Evolutionary conservation across 1,140 invertebrate species (phyloP).

Genomic region (Drosophila novamexicana): DNA sequence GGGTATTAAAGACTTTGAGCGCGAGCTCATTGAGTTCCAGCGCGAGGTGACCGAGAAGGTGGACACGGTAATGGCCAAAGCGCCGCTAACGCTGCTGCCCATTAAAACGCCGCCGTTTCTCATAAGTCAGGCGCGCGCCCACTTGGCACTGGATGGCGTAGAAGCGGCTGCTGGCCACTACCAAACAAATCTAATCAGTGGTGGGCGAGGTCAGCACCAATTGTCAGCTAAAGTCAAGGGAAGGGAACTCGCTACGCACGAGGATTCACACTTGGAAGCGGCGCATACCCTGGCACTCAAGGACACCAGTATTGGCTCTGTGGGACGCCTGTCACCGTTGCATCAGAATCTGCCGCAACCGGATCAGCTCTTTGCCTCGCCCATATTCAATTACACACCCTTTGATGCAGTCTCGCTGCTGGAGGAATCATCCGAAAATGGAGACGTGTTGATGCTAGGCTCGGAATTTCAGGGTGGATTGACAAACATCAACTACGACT

Average conservation of each 20-base stretch:
- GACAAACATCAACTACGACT: conserved; percentile 90
- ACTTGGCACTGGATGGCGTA: conserved; percentile 40
- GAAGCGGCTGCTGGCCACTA: conserved; percentile 61
- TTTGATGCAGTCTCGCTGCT: conserved; percentile 86
- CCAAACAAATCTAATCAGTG: conserved; percentile 64
- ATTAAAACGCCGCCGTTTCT: conserved; percentile 87
- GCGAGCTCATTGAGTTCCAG: conserved; percentile 89
- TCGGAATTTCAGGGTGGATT: conserved; percentile 85
- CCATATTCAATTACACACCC: conserved; percentile 84
- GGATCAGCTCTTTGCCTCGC: conserved; percentile 86
- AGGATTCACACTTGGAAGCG: conserved; percentile 27
- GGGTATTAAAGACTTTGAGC: conserved; percentile 87
- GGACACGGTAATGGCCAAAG: conserved; percentile 87
- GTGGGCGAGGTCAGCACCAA: conserved; percentile 26
- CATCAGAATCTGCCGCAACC: conserved; percentile 44
- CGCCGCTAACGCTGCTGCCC: conserved; percentile 90
- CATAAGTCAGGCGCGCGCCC: conserved; percentile 65
- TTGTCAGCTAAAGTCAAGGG: conserved; percentile 15
- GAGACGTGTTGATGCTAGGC: conserved; percentile 86
- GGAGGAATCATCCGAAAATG: conserved; percentile 85
- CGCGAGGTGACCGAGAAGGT: conserved; percentile 89
- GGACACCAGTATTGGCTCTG: conserved; percentile 52
- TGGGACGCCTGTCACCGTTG: conserved; percentile 69
- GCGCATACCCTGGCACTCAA: conserved; percentile 52
- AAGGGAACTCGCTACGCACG: conserved; percentile 1